Evolutionary conservation across 2,888 invertebrate species (phyloP).

Genomic region (Xestobium rufovillosum): DNA sequence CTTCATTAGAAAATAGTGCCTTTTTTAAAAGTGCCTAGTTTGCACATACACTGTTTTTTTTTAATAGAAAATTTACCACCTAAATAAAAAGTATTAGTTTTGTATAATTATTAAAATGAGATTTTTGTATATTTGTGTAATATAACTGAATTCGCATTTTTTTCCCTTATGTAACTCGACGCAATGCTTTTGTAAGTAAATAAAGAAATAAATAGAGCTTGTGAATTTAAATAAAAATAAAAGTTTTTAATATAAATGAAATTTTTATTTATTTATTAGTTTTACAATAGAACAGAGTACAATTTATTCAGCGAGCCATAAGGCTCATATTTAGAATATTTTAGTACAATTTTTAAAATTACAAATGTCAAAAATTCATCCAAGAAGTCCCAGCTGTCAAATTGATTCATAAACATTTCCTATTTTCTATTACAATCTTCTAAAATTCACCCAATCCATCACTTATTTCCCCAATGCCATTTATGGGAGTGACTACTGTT

Average conservation of each 20-base stretch:
- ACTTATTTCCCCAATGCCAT: too few species aligned
- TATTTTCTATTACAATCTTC: too few species aligned
- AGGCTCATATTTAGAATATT: too few species aligned
- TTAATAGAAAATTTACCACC: slow-evolving; percentile 1
- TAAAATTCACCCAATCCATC: too few species aligned
- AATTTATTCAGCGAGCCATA: too few species aligned
- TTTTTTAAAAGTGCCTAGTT: slow-evolving; percentile 33
- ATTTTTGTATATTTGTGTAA: slow-evolving; percentile 1
- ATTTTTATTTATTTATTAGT: not conserved
- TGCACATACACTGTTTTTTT: slow-evolving; percentile 2
- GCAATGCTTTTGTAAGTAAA: slow-evolving; percentile 40
- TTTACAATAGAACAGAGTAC: too few species aligned
- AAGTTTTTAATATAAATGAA: not conserved
- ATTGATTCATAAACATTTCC: too few species aligned
- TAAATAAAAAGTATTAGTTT: not conserved
- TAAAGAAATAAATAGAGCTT: slow-evolving; percentile 38
- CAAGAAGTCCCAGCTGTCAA: too few species aligned
- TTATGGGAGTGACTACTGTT: too few species aligned
- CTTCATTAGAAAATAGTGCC: slow-evolving; percentile 36
- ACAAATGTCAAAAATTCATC: too few species aligned
- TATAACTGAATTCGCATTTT: slow-evolving; percentile 24
- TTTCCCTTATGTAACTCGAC: slow-evolving; percentile 16
- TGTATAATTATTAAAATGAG: slow-evolving; percentile 1
- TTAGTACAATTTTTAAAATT: too few species aligned
- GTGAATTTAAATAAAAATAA: slow-evolving; percentile 36